Evolutionary conservation across 2,888 invertebrate species (phyloP), one percentile per base, ranked within the genome.

Genomic region (Calameuta filiformis): DNA sequence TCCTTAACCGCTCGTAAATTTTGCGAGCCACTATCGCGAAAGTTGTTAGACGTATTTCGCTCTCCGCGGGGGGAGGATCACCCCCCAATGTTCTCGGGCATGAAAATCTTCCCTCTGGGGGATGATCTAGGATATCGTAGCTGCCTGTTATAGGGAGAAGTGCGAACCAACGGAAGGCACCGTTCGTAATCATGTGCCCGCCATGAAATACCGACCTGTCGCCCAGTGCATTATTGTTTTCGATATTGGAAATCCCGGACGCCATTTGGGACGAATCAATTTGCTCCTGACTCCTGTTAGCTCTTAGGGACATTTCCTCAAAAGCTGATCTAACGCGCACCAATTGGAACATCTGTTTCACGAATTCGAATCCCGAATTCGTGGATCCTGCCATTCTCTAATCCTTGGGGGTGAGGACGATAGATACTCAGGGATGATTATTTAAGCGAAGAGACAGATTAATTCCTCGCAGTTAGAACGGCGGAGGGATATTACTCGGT

Each of bases 401-500:
- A 30, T 33, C 30, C 6, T 15, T 30, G 31, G 4, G 12, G 33
- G 12, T 2, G 31, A 71, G 15, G 31, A 15, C 12, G 15, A 71
- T 71, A 30, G 71, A 71, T 71, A 9, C 33, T 30, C 11, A 30
- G 71, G 4, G 12, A 31, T 71, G 79, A 80, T 83, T 79, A 81
- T 69, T 82, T 77, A 79, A 75, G 80, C 80, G 79, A 80, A 80
- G 81, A 80, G 73, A 81, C 83, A 85, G 84, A 85, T 85, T 85
- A 85, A 85, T 85, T 84, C 83, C 81, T 85, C 80, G 84, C 84
- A 84, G 85, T 81, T 83, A 84, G 83, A 85, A 80, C 83, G 79
- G 79, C 77, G 73, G 78, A 77, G 84, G 80, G 81, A 83, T 79
- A 76, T 79, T 71, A 23, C 71, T 71, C 30, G 71, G 71, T 71